Conservation (phyloP, 2,113 vertebrate genomes). For the Esox niger region DNA sequence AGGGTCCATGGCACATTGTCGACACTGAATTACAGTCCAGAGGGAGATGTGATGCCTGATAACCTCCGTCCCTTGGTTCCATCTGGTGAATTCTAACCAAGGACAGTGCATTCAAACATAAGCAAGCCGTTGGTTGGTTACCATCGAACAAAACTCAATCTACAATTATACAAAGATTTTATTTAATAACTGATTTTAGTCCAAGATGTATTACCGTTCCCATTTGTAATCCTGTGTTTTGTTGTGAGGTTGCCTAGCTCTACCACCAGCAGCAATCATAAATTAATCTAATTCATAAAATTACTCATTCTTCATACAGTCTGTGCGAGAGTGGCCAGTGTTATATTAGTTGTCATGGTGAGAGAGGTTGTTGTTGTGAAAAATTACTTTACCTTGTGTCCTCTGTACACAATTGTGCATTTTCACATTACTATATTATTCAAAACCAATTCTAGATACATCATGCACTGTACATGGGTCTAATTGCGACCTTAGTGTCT, state of each 20-base stretch:
- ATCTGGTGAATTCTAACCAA: conserved; percentile 78
- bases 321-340: too few relatives aligned
- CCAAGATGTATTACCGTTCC: not conserved
- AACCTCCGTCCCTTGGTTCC: conserved; percentile 74
- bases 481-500: too few relatives aligned
- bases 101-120: conserved; percentile 62
- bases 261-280: too few relatives aligned
- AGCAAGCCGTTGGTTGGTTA: conserved; percentile 24
- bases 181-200: conserved; percentile 7
- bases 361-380: too few relatives aligned
- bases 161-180: conserved; percentile 42
- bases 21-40: conserved; percentile 74
- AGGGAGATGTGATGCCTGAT: conserved; percentile 73
- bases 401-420: too few relatives aligned
- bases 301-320: too few relatives aligned
- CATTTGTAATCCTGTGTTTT: conserved; percentile 27
- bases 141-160: conserved; percentile 40
- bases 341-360: too few relatives aligned
- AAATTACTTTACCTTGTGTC: too few relatives aligned
- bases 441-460: too few relatives aligned
- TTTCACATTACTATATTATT: too few relatives aligned
- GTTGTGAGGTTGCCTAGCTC: not conserved
- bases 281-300: too few relatives aligned
- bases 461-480: too few relatives aligned
- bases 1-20: conserved; percentile 75